Evolutionary conservation across 2,113 vertebrate genomes (phyloP).

Genomic region (Atlantisia rogersi): DNA sequence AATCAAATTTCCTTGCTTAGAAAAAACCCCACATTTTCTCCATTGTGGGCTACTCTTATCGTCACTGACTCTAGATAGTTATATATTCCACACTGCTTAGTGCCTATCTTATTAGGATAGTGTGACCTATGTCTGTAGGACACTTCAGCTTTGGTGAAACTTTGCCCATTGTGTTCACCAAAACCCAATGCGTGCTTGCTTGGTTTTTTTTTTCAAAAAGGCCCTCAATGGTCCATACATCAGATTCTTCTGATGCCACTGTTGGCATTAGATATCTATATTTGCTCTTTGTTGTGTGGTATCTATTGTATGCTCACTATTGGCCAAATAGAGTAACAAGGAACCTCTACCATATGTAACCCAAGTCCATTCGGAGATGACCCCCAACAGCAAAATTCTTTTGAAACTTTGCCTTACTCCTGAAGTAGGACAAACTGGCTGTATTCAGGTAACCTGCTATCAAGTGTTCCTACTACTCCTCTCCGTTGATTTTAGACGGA

Average conservation of each 20-base stretch:
- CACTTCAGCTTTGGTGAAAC: not conserved
- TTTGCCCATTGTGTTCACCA: not conserved
- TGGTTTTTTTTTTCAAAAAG: not conserved
- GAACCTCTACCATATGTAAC: not conserved
- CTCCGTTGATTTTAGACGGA: not conserved
- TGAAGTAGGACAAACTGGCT: not conserved
- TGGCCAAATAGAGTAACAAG: not conserved
- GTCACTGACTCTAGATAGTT: not conserved
- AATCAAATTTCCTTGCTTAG: not conserved
- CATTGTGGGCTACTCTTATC: not conserved
- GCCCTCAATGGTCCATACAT: not conserved
- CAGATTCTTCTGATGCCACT: not conserved
- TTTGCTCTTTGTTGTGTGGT: not conserved
- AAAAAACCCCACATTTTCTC: not conserved
- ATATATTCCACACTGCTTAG: not conserved
- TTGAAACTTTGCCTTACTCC: not conserved
- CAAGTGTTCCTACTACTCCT: not conserved
- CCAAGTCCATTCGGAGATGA: not conserved
- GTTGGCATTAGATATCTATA: not conserved
- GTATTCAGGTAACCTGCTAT: not conserved
- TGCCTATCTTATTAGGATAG: not conserved
- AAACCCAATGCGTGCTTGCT: not conserved
- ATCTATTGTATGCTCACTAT: not conserved
- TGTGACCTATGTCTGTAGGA: not conserved
- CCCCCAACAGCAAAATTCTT: not conserved